A percentile compares a stretch with the other conserved stretches of the same genome.
Evolutionary conservation across 2,888 invertebrate species (phyloP).

Genomic region (Leucophenga maculata): DNA sequence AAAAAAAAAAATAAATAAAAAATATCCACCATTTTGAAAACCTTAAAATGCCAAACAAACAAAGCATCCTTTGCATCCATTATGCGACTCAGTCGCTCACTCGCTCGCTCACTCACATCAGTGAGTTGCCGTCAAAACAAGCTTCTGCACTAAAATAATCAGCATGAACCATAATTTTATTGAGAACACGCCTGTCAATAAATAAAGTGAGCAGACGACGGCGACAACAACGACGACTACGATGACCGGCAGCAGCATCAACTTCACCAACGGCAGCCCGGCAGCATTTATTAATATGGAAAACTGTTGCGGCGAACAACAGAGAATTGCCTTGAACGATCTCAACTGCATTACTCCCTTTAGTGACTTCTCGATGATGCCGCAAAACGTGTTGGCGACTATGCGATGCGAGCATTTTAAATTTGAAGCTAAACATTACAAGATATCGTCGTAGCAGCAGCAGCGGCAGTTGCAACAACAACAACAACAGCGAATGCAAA

Average conservation of each 20-base stretch:
- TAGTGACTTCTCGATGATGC: conserved; percentile 18
- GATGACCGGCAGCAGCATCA: conserved; percentile 9
- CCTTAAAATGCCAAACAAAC: too few species aligned
- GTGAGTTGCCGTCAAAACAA: conserved; percentile 44
- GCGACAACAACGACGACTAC: not conserved
- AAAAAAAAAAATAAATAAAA: not conserved
- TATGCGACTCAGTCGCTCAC: not conserved
- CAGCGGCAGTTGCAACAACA: not conserved
- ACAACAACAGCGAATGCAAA: conserved; percentile 6
- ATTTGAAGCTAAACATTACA: conserved; percentile 56
- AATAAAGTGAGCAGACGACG: conserved; percentile 47
- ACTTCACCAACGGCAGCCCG: conserved; percentile 15
- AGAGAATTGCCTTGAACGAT: conserved; percentile 35
- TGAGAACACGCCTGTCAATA: conserved; percentile 64
- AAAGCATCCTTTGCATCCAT: too few species aligned
- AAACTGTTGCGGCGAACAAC: conserved; percentile 53
- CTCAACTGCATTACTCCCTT: conserved; percentile 26
- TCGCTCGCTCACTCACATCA: conserved; percentile 10
- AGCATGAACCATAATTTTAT: conserved; percentile 64
- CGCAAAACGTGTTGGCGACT: conserved; percentile 34
- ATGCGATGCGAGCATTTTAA: conserved; percentile 34
- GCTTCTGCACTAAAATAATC: conserved; percentile 64
- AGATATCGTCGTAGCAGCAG: conserved; percentile 54
- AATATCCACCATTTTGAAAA: not conserved
- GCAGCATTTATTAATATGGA: conserved; percentile 64